Conservation (phyloP, 1,140 invertebrate species). For the Euura lappo region DNA sequence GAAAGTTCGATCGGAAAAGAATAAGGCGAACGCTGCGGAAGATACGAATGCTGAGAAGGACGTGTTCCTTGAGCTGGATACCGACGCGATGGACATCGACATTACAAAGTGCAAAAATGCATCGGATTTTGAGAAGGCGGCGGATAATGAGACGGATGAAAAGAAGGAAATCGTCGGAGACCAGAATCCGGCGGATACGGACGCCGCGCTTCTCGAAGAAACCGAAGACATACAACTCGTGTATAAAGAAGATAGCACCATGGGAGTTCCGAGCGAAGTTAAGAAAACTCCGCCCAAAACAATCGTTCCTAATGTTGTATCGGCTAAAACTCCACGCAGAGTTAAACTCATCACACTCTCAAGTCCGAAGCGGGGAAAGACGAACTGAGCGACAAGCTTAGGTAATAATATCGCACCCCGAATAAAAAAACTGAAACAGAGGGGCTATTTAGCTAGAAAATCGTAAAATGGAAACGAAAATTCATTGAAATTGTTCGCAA, state of each 20-base stretch:
- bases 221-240: conserved; percentile 72
- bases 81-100: conserved; percentile 56
- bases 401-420: neutral
- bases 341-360: conserved; percentile 77
- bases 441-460: too few relatives aligned
- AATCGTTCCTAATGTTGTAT: conserved; percentile 28
- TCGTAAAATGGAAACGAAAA: too few relatives aligned
- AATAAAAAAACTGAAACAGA: too few relatives aligned
- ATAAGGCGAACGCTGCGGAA: conserved; percentile 30
- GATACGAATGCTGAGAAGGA: conserved; percentile 16
- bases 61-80: conserved; percentile 37
- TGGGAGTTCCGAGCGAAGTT: conserved; percentile 30
- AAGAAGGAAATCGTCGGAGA: conserved; percentile 37
- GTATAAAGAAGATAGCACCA: conserved; percentile 57
- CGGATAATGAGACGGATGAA: conserved; percentile 36
- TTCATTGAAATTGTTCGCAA: too few relatives aligned
- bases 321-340: conserved; percentile 67
- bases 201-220: conserved; percentile 32
- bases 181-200: conserved; percentile 20
- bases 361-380: conserved; percentile 73
- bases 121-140: conserved; percentile 39
- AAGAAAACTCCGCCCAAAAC: conserved; percentile 29
- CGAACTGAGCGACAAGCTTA: conserved; percentile 11
- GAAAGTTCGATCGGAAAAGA: conserved; percentile 29
- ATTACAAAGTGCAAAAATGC: conserved; percentile 36